A percentile compares a stretch with the other conserved stretches of the same genome.
Conservation (phyloP, 2,888 invertebrate genomes). For the Euzophera pinguis region DNA sequence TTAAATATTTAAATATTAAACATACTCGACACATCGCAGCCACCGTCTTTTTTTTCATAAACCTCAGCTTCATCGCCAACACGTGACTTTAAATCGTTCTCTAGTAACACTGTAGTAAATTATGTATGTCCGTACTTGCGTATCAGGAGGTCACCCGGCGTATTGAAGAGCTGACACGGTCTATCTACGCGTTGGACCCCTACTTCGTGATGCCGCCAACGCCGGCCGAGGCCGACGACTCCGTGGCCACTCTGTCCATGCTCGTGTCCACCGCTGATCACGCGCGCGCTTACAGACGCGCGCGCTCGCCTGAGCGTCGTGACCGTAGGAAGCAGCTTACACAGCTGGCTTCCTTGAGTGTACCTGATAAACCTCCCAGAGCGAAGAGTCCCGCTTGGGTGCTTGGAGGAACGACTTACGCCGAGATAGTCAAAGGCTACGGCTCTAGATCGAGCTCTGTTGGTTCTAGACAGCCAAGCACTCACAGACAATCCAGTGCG, state of each 20-base stretch:
- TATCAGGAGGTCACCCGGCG: slow-evolving; percentile 86
- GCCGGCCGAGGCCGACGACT: slow-evolving; percentile 82
- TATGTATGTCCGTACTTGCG: slow-evolving; percentile 78
- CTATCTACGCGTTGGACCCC: slow-evolving; percentile 88
- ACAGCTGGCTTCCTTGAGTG: slow-evolving; percentile 66
- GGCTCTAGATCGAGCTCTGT: slow-evolving; percentile 59
- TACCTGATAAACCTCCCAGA: slow-evolving; percentile 20
- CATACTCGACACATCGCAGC: slow-evolving; percentile 65
- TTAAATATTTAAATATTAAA: slow-evolving; percentile 53
- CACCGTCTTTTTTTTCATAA: slow-evolving; percentile 63
- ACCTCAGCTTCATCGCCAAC: slow-evolving; percentile 41
- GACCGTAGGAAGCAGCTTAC: slow-evolving; percentile 60
- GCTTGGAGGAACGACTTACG: slow-evolving; percentile 87
- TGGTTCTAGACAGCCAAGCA: slow-evolving; percentile 40
- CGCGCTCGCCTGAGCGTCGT: slow-evolving; percentile 78
- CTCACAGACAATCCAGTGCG: slow-evolving; percentile 29
- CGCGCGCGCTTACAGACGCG: slow-evolving; percentile 69
- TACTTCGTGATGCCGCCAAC: slow-evolving; percentile 81
- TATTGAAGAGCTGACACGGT: slow-evolving; percentile 85
- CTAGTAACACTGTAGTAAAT: slow-evolving; percentile 63
- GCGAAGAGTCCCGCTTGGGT: slow-evolving; percentile 84
- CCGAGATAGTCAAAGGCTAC: slow-evolving; percentile 87
- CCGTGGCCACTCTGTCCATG: slow-evolving; percentile 73
- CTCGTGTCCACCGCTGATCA: slow-evolving; percentile 51
- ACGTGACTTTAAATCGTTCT: slow-evolving; percentile 28